Evolutionary conservation across 1,140 invertebrate genomes (phyloP), one percentile per base, ranked within the genome.

Genomic region (Himalopsyche phryganea): DNA sequence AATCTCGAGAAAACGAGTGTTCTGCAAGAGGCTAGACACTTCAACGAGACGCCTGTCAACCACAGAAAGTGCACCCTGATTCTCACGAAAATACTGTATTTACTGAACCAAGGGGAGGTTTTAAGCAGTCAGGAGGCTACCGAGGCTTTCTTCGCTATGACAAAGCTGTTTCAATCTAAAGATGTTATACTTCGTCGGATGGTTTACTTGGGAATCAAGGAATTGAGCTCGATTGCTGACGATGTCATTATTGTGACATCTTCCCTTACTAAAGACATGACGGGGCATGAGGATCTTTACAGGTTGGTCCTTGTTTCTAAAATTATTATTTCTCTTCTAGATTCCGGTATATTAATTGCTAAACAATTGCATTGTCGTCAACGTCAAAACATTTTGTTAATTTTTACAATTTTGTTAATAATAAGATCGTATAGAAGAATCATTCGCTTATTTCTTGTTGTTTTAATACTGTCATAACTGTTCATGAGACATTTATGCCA

Each of bases 221-320:
- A 98, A 71, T 77, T 99, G 65, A 94, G 93, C 67, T 85, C 85
- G 13, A 82, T 98, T 58, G 96, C 97, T 4, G 94, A 99, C 70
- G 96, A 99, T 86, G 96, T 99, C 2, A 99, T 99, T 60, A 99
- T 99, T 69, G 97, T 99, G 0, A 99, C 96, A 3, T 94, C 88
- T 45, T 96, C 93, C 68, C 79, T 99, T 45, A 99, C 96, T 6
- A 98, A 98, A 74, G 98, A 99, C 70, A 99, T 99, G 96, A 99
- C 96, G 44, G 94, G 96, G 0, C 96, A 94, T 69, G 96, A 99
- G 73, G 96, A 98, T 78, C 77, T 94, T 42, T 98, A 98, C 69
- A 78, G 96, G 63, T 46, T 19, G 11, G 15, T 7, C 4, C 9
- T 28, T 28, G 23, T 9, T 28, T 28, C 23, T 28, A 28, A 28